phyloP scores from a whole-genome alignment of 2,797 vertebrate species.

The Mallotus villosus region DNA sequence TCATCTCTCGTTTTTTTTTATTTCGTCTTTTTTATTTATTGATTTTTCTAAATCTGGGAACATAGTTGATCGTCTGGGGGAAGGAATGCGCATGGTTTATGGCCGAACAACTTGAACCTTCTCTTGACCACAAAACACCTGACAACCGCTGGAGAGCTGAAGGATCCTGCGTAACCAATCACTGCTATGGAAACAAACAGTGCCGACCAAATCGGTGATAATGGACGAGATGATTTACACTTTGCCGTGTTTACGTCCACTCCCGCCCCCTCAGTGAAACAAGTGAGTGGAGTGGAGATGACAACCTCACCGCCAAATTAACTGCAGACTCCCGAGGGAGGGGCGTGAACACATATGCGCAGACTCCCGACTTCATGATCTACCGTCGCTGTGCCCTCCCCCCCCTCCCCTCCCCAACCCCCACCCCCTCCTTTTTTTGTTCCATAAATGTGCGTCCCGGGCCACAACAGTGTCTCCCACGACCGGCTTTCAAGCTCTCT shows the following conservation, averaged over 20 bases:
- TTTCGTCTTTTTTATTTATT: slow-evolving; percentile 1
- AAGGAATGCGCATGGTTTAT: slow-evolving; percentile 78
- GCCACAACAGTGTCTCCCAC: slow-evolving; percentile 54
- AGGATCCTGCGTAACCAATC: slow-evolving; percentile 41
- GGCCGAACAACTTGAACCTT: slow-evolving; percentile 69
- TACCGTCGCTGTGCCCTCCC: slow-evolving; percentile 51
- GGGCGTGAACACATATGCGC: slow-evolving; percentile 11
- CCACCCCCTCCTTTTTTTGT: neutral
- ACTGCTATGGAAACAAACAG: slow-evolving; percentile 25
- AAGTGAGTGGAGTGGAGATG: slow-evolving; percentile 45
- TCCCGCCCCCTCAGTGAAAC: slow-evolving; percentile 27
- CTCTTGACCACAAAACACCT: slow-evolving; percentile 62
- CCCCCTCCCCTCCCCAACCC: slow-evolving; percentile 2
- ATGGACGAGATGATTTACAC: slow-evolving; percentile 35
- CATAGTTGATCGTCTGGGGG: slow-evolving; percentile 65
- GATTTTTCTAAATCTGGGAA: slow-evolving; percentile 64
- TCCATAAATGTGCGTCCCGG: slow-evolving; percentile 44
- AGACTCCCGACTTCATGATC: slow-evolving; percentile 56
- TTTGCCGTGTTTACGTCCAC: slow-evolving; percentile 43
- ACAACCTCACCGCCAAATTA: slow-evolving; percentile 31
- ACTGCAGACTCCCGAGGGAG: slow-evolving; percentile 52
- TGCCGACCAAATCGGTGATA: slow-evolving; percentile 24
- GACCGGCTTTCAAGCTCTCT: slow-evolving; percentile 63
- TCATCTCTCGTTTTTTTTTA: too few species aligned
- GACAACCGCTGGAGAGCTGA: slow-evolving; percentile 34